phyloP scores from a whole-genome alignment of 2,888 invertebrate genomes.

The Pyrrhia umbra region DNA sequence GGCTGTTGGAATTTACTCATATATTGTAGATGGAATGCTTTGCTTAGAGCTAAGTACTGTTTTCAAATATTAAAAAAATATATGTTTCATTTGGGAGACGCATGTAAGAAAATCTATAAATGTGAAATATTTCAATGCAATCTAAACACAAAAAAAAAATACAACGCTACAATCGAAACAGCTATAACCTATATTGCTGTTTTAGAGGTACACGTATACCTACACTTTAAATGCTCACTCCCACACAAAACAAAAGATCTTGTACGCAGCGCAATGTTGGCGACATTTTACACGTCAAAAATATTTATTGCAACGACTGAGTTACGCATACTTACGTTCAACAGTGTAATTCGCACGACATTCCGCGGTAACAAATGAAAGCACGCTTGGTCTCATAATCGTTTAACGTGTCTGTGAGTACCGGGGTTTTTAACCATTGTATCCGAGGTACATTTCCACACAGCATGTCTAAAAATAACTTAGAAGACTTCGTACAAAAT shows the following conservation, averaged over 20 bases:
- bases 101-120: too few species aligned
- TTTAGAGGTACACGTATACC: constrained; percentile 3
- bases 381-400: constrained; percentile 65
- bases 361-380: constrained; percentile 67
- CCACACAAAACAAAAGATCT: constrained; percentile 44
- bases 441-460: constrained; percentile 1
- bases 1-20: too few species aligned
- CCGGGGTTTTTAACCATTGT: constrained; percentile 24
- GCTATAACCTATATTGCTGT: constrained; percentile 9
- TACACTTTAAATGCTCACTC: constrained; percentile 8
- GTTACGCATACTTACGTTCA: constrained; percentile 62
- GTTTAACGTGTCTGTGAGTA: constrained; percentile 61
- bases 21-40: too few species aligned
- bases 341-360: constrained; percentile 63
- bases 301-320: constrained; percentile 66
- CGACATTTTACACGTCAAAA: constrained; percentile 55
- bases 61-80: too few species aligned
- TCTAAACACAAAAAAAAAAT: background rate
- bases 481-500: background rate
- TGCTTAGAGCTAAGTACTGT: too few species aligned
- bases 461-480: background rate
- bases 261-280: constrained; percentile 29
- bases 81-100: too few species aligned
- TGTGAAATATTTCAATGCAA: too few species aligned
- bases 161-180: background rate